Evolutionary conservation across 2,113 vertebrate genomes (phyloP).

Genomic region (Tapirus terrestris): DNA sequence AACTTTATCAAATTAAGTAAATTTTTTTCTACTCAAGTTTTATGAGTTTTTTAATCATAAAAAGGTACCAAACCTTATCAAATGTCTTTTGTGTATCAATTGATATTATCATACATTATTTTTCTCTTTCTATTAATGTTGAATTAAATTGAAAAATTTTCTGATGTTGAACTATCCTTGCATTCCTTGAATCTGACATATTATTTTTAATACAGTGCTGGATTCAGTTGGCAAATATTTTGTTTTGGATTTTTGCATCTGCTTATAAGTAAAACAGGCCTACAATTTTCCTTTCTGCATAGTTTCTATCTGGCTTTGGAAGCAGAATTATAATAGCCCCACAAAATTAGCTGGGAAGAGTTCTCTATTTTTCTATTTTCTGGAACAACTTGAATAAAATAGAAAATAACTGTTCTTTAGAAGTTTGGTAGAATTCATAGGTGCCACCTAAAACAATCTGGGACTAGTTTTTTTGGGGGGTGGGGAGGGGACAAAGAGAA

Average conservation of each 20-base stretch:
- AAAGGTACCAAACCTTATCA: neutral
- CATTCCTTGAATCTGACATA: neutral
- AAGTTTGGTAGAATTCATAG: neutral
- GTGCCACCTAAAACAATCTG: neutral
- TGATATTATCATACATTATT: neutral
- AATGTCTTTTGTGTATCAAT: neutral
- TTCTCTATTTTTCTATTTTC: conserved; percentile 14
- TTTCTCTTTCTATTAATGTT: neutral
- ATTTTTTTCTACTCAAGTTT: neutral
- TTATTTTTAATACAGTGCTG: conserved; percentile 1
- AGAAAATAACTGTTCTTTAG: neutral
- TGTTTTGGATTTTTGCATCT: conserved; percentile 1
- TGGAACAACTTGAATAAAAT: neutral
- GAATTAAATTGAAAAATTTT: neutral
- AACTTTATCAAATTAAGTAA: neutral
- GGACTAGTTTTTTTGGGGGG: neutral
- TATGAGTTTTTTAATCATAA: neutral
- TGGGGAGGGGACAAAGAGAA: neutral
- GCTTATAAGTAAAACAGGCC: neutral
- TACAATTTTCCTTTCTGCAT: neutral
- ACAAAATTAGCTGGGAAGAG: neutral
- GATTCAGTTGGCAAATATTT: conserved; percentile 7
- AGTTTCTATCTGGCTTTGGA: neutral
- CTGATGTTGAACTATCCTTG: neutral
- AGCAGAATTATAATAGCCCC: neutral